A percentile compares a stretch with the other conserved stretches of the same genome.
These are phyloP conservation scores for Zaprionus tsacasi DNA, from an alignment of 1,140 invertebrate species.

Conservation along the genomic window DNA sequence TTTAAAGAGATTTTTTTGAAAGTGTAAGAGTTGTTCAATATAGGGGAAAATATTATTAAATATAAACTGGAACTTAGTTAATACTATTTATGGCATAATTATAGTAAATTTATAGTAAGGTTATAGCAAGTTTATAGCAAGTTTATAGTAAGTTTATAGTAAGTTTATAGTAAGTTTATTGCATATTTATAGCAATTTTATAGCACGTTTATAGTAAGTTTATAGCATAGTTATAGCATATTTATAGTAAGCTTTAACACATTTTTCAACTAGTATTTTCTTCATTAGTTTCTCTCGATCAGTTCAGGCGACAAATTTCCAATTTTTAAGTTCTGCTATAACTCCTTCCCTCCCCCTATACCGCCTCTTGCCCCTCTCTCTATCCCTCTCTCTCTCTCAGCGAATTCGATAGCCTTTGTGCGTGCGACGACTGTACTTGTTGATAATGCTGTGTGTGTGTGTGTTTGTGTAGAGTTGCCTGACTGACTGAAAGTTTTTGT, in stretches of 20 bases:
- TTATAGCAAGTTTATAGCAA: background rate
- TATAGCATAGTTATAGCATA: background rate
- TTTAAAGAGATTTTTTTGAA: background rate
- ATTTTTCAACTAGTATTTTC: background rate
- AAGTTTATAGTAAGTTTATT: too few relatives aligned
- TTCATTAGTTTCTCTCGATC: background rate
- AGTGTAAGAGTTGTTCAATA: background rate
- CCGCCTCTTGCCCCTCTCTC: too few relatives aligned
- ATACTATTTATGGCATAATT: background rate
- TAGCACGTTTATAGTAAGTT: background rate
- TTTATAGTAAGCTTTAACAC: background rate
- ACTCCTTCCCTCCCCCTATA: background rate
- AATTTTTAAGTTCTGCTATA: background rate
- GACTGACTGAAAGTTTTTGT: conserved; percentile 15
- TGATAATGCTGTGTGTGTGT: background rate
- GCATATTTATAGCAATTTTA: too few relatives aligned
- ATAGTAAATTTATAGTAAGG: background rate
- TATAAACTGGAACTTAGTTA: too few relatives aligned
- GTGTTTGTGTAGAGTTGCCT: background rate
- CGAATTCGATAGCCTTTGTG: background rate
- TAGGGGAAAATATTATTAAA: too few relatives aligned
- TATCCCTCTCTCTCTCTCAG: background rate
- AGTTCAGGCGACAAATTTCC: background rate
- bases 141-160: background rate
- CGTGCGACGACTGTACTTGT: background rate